Conservation (phyloP, 2,113 vertebrate species). For the Nerophis lumbriciformis region DNA sequence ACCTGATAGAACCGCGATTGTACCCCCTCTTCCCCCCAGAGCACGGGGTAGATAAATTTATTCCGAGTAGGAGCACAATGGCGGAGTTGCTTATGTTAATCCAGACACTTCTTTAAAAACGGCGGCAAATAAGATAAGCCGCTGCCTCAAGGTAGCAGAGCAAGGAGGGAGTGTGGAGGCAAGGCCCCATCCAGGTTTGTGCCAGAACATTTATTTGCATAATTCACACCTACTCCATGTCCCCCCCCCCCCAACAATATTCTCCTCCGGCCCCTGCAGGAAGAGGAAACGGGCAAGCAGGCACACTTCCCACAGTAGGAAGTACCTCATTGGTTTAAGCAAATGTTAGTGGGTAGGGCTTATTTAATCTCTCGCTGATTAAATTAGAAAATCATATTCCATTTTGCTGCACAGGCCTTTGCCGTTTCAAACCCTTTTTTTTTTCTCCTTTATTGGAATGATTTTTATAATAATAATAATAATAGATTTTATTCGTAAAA, state of each 20-base stretch:
- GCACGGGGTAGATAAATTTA: conserved; percentile 54
- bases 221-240: conserved; percentile 67
- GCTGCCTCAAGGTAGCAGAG: conserved; percentile 61
- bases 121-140: conserved; percentile 64
- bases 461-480: no score
- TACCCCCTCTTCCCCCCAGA: conserved; percentile 42
- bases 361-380: conserved; percentile 6
- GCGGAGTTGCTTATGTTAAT: conserved; percentile 74
- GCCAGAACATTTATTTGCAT: conserved; percentile 62
- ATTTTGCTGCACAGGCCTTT: background rate
- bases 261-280: conserved; percentile 14
- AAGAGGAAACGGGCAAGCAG: conserved; percentile 9
- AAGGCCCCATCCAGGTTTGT: conserved; percentile 53
- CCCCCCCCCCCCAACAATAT: conserved; percentile 25
- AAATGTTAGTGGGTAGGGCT: conserved; percentile 6
- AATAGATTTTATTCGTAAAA: no score
- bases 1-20: conserved; percentile 83
- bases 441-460: background rate
- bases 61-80: conserved; percentile 66
- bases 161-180: background rate
- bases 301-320: conserved; percentile 12
- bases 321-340: conserved; percentile 8
- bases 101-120: conserved; percentile 54
- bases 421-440: no score
- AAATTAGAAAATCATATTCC: conserved; percentile 5